Base-by-base conservation (phyloP, 1,140 invertebrate genomes). In the Leptinotarsa texana region DNA sequence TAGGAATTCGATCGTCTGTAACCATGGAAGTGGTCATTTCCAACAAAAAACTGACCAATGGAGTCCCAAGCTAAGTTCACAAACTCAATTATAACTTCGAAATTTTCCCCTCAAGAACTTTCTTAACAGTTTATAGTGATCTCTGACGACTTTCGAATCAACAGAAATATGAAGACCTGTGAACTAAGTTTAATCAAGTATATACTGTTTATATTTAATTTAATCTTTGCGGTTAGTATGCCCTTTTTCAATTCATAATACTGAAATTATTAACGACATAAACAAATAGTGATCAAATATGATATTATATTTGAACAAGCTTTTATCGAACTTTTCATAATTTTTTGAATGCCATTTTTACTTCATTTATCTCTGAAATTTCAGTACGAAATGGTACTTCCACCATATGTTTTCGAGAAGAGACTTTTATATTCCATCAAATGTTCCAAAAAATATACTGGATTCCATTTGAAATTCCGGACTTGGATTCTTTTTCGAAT, bases 181-280 rank as follows among this genome's bases (percentile, higher is more conserved):
- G 90, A 91, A 76, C 89, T 92, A 86, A 89, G 87, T 83, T 85
- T 89, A 71, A 88, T 93, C 61, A 93, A 93, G 86, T 92, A 91
- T 82, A 82, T 93, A 63, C 83, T 93, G n/a, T 93, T 93, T 82
- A 84, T 88, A 72, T 93, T 93, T 82, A 93, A 93, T 85, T 86
- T 93, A 17, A 82, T 93, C 27, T 93, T 93, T 87, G 89, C 91
- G 83, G 92, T 93, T 85, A 90, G 91, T 75, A 72, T 65, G 3
- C 4, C 15, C 1, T 62, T 62, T 62, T n/a, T 62, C 61, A 62
- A 62, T 17, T 62, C 13, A 21, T 11, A 21, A n/a, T 62, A 62
- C 15, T 62, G 61, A 17, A 62, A 33, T 33, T 33, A 8, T 33
- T 8, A 33, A 33, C 6, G 27, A 33, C 27, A 33, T 0, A 1